A percentile compares a stretch with the other conserved stretches of the same genome.
These are phyloP conservation scores for Drosophila stalkeri DNA, from an alignment of 2,888 invertebrate genomes.

Conservation along the genomic window DNA sequence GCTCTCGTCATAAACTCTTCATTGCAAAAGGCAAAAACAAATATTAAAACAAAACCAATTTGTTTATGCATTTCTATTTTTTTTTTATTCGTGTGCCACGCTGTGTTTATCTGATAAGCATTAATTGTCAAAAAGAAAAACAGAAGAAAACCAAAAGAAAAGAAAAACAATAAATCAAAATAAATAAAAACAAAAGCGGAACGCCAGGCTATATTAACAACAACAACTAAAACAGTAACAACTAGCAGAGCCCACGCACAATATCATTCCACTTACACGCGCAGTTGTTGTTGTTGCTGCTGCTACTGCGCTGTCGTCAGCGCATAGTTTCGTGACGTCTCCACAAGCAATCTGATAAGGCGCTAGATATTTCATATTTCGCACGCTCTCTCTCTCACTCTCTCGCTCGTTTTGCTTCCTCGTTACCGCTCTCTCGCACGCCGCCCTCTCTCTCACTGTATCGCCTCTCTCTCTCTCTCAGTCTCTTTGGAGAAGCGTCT, in stretches of 20 bases:
- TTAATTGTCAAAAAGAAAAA: constrained; percentile 26
- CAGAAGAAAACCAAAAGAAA: neutral
- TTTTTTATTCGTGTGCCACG: constrained; percentile 9
- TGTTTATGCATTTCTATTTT: constrained; percentile 16
- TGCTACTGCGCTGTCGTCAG: constrained; percentile 24
- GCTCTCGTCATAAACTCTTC: constrained; percentile 38
- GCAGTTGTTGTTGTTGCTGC: constrained; percentile 10
- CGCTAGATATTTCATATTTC: constrained; percentile 26
- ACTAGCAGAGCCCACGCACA: constrained; percentile 27
- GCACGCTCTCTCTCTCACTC: constrained; percentile 29
- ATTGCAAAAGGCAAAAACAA: constrained; percentile 25
- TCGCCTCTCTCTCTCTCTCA: neutral
- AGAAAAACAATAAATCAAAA: neutral
- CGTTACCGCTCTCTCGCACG: neutral
- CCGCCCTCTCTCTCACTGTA: constrained; percentile 7
- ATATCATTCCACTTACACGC: constrained; percentile 46
- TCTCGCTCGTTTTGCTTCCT: constrained; percentile 4
- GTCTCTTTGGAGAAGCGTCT: neutral
- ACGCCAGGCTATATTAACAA: constrained; percentile 19
- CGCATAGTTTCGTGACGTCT: constrained; percentile 50
- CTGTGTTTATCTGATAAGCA: constrained; percentile 42
- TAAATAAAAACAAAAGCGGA: constrained; percentile 6
- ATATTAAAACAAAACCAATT: constrained; percentile 20
- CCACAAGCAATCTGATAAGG: constrained; percentile 48
- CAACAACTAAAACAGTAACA: constrained; percentile 12